Evolutionary conservation across 2,797 vertebrate genomes (phyloP), one percentile per base, ranked within the genome.

Genomic region (Acrossocheilus fasciatus): DNA sequence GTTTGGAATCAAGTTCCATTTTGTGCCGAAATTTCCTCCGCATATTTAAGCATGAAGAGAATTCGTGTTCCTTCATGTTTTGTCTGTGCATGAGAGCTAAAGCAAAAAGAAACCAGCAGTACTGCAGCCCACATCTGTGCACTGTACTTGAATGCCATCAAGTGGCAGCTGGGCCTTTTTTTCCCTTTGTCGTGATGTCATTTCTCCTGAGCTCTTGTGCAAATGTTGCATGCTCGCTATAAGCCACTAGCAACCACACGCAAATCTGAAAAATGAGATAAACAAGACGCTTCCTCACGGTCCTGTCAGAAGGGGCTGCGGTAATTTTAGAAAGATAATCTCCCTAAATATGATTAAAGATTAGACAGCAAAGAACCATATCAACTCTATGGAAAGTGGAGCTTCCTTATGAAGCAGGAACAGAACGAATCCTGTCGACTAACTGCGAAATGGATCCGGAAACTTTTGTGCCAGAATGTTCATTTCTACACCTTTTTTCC

Each of bases 241-340:
- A 93, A 94, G 91, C 88, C 93, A 91, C 89, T 91, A 91, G 94
- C 93, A 93, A 92, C 88, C 34, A 88, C 64, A 75, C 91, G 92
- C 93, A 93, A 90, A 93, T 92, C 87, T 86, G 89, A 76, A 66
- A 68, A 76, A 78, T 85, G 0, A 78, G 52, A 77, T 52, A 76
- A 94, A 94, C 86, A 93, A 93, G 92, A 93, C 90, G 94, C 93
- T 95, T 93, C 94, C 92, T 92, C 68, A 39, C 6, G 20, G 89
- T 90, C 91, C 92, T 89, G 93, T 94, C 94, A 93, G 92, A 90
- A 91, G 91, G 90, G 91, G 86, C 92, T 91, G 90, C 93, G 94
- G 11, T 83, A 94, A 95, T 94, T 95, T 95, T 95, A 96, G 94
- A 95, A 95, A 91, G 91, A 95, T 95, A 95, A 95, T 95, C 94